phyloP scores from a whole-genome alignment of 92 coral and sea anemone genomes.

The Anthopleura xanthogrammica region DNA sequence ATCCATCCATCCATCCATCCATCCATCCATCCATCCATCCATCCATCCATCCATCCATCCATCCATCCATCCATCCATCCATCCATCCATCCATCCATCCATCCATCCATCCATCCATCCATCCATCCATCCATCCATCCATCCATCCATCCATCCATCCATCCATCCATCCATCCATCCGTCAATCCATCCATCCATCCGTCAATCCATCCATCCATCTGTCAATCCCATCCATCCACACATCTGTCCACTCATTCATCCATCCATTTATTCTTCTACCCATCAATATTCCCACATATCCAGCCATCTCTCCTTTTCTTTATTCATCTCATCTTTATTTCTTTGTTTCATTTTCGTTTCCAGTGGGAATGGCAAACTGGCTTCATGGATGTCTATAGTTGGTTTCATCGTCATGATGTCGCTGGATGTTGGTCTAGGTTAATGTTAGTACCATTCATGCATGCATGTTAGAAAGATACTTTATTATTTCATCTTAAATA shows the following conservation, averaged over 20 bases:
- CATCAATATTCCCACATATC: neutral
- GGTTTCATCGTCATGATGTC: slow-evolving; percentile 99
- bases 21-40: too few species aligned
- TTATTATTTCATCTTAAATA: neutral
- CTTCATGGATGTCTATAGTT: slow-evolving; percentile 89
- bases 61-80: too few species aligned
- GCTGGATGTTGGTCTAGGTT: slow-evolving; percentile 93
- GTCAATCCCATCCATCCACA: neutral
- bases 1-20: too few species aligned
- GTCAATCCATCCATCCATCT: too few species aligned
- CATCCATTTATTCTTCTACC: neutral
- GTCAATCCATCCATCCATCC: too few species aligned
- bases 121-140: too few species aligned
- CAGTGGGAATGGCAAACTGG: slow-evolving; percentile 97
- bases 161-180: too few species aligned
- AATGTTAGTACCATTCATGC: slow-evolving; percentile 5
- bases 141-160: too few species aligned
- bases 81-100: too few species aligned
- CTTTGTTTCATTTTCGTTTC: slow-evolving; percentile 19
- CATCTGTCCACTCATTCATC: neutral
- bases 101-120: too few species aligned
- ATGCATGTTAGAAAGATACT: neutral
- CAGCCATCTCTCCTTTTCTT: neutral
- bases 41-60: too few species aligned
- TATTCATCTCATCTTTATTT: neutral